Evolutionary conservation across 2,113 vertebrate genomes (phyloP).

Genomic region (Orcinus orca): DNA sequence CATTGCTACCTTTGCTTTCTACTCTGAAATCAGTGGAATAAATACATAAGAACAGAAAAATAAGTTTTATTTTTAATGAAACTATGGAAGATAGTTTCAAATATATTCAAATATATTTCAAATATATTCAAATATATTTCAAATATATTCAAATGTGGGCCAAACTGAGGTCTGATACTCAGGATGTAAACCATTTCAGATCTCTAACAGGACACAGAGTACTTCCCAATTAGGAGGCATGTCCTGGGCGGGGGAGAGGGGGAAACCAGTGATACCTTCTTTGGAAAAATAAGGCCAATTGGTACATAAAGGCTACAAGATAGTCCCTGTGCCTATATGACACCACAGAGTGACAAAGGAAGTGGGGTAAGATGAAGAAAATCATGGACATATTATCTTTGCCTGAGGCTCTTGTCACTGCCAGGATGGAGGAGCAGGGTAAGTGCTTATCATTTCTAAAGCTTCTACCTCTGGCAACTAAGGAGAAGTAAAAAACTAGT

Average conservation of each 20-base stretch:
- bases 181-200: background rate
- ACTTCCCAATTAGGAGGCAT: background rate
- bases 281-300: background rate
- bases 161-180: background rate
- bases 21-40: background rate
- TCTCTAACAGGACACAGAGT: background rate
- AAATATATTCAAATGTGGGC: background rate
- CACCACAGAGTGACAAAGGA: background rate
- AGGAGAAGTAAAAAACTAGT: background rate
- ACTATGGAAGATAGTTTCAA: background rate
- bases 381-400: background rate
- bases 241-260: fast-evolving
- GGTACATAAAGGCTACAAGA: background rate
- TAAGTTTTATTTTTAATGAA: background rate
- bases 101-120: background rate
- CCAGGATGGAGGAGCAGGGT: background rate
- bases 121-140: background rate
- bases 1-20: background rate
- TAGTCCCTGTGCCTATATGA: background rate
- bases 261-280: background rate
- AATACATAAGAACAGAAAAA: background rate
- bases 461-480: background rate
- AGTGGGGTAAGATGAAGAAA: background rate
- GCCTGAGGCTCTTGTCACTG: background rate
- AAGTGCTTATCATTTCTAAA: background rate